These are phyloP conservation scores for Drosophila algonquin DNA, from an alignment of 2,888 invertebrate genomes.

Conservation along the genomic window DNA sequence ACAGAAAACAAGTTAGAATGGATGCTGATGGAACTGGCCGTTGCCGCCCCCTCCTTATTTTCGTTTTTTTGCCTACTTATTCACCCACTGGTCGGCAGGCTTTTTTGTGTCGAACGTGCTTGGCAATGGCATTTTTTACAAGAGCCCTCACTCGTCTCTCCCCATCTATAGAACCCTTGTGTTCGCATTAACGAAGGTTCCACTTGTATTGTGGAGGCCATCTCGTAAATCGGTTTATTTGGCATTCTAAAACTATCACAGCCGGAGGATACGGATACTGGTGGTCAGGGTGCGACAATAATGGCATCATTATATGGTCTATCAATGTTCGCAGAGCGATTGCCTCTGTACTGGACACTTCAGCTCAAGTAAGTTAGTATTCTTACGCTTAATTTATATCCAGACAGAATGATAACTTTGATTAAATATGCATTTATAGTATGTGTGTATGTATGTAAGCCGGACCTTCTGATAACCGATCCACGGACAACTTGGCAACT, in stretches of 20 bases:
- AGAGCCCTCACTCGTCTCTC: constrained; percentile 8
- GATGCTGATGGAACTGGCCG: constrained; percentile 7
- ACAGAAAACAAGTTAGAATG: constrained; percentile 32
- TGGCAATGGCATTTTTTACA: constrained; percentile 17
- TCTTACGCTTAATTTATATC: background rate
- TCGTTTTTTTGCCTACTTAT: background rate
- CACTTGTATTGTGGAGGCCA: constrained; percentile 31
- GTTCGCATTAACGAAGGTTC: constrained; percentile 33
- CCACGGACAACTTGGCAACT: too few relatives aligned
- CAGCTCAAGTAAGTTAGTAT: background rate
- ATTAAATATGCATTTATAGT: background rate
- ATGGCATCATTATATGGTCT: background rate
- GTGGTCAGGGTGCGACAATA: background rate
- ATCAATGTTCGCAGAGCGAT: background rate
- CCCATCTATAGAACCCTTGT: constrained; percentile 25
- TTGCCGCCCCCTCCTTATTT: constrained; percentile 6
- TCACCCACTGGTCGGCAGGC: background rate
- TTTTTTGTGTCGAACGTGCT: constrained; percentile 39
- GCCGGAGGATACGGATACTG: constrained; percentile 3
- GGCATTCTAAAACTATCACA: background rate
- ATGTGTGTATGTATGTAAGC: background rate
- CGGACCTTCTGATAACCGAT: too few relatives aligned
- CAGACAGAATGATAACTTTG: background rate
- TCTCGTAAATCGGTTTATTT: constrained; percentile 13
- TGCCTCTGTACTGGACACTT: background rate